phyloP scores from a whole-genome alignment of 2,797 vertebrate genomes.

The Podarcis siculus region DNA sequence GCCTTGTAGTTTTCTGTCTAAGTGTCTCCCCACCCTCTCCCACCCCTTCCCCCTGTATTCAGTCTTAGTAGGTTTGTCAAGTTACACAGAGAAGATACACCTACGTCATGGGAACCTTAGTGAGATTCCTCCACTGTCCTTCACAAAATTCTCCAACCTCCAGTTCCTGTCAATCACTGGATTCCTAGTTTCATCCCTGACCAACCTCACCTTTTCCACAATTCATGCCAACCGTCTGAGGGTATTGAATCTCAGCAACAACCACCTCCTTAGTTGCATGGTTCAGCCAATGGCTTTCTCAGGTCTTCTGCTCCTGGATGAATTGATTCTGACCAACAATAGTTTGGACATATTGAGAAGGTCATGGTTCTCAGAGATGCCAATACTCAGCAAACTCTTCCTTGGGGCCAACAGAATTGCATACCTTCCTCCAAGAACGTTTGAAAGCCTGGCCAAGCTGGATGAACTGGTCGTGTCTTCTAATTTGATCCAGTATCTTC shows the following conservation, averaged over 20 bases:
- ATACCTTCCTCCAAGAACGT: slow-evolving; percentile 39
- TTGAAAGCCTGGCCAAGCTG: slow-evolving; percentile 28
- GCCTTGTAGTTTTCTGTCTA: not conserved
- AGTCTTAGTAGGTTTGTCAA: slow-evolving; percentile 41
- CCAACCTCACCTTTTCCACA: slow-evolving; percentile 6
- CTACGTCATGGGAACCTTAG: slow-evolving; percentile 32
- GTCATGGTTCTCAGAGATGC: slow-evolving; percentile 39
- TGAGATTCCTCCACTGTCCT: slow-evolving; percentile 15
- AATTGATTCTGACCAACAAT: slow-evolving; percentile 37
- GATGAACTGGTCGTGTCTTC: slow-evolving; percentile 23
- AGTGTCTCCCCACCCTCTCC: no score
- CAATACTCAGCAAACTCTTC: slow-evolving; percentile 3
- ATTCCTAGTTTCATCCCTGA: not conserved
- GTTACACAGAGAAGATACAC: slow-evolving; percentile 17
- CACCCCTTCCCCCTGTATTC: not conserved
- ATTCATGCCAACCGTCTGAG: not conserved
- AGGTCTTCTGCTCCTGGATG: slow-evolving; percentile 16
- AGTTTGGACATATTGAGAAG: slow-evolving; percentile 15
- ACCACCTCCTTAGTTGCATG: slow-evolving; percentile 29
- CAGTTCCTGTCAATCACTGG: slow-evolving; percentile 35
- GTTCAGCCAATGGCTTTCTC: slow-evolving; percentile 27
- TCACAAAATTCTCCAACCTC: slow-evolving; percentile 39
- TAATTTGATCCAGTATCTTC: slow-evolving; percentile 43
- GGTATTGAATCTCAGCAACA: slow-evolving; percentile 40
- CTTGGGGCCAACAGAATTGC: slow-evolving; percentile 29